Evolutionary conservation across 2,113 vertebrate genomes (phyloP), one percentile per base, ranked within the genome.

Genomic region (Odontesthes bonariensis): DNA sequence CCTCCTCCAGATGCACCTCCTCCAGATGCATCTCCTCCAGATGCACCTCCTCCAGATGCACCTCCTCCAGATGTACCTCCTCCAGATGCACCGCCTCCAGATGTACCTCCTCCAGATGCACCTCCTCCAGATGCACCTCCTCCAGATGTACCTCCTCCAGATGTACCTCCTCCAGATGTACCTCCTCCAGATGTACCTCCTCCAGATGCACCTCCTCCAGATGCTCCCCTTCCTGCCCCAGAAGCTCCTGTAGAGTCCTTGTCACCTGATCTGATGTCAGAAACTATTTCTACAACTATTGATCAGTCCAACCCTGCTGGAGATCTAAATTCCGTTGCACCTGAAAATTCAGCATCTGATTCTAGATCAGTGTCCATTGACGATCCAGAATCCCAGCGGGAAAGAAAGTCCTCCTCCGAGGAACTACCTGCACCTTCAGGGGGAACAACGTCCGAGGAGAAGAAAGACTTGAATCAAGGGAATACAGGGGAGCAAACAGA

Each of bases 381-480:
- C 32, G 59, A 81, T 31, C 35, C 62, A 52, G 35, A 7, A 57
- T 4, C 16, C 56, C 56, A 35, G 14, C 42, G 6, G 20, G 67
- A 73, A 65, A 46, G 1, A 55, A 73, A 44, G 1, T 69, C 74
- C 44, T 60, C 74, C 52, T 38, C 6, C 42, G 35, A 51, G n/a
- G 51, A 81, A 69, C 63, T 64, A 38, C 14, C 22, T 33, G 56
- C 12, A 46, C 58, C 47, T 52, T 14, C 17, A 54, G 57, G 12
- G 55, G 3, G 14, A 1, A 59, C 23, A 35, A 69, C 77, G 56
- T 70, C 53, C 32, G 81, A 62, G 7, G 47, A 69, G 64, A 82
- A 81, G 38, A 31, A 27, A 49, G 55, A 64, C 2, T 32, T 60
- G 14, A 65, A 84, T 69, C 70, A 73, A 72, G 58, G 82, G 71